These are phyloP conservation scores for Leucoptera coffeella DNA, from an alignment of 2,888 invertebrate species.

Conservation along the genomic window DNA sequence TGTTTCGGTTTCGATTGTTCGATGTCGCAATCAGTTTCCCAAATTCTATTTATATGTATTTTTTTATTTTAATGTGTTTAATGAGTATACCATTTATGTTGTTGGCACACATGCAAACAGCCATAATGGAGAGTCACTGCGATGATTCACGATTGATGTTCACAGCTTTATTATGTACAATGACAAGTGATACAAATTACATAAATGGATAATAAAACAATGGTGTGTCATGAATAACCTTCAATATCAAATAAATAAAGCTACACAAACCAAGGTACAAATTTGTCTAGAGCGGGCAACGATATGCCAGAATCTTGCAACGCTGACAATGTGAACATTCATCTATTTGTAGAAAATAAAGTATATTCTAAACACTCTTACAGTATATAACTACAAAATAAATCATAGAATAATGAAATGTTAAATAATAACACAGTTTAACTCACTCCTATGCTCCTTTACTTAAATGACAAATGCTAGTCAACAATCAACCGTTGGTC, in stretches of 20 bases:
- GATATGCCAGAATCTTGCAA: too few species aligned
- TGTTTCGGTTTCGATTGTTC: conserved; percentile 8
- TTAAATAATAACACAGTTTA: conserved; percentile 51
- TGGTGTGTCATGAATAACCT: conserved; percentile 49
- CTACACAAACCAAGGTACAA: conserved; percentile 47
- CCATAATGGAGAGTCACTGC: conserved; percentile 27
- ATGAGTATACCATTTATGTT: conserved; percentile 29
- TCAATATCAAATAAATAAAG: conserved; percentile 40
- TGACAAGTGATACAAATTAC: conserved; percentile 9
- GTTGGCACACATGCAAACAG: conserved; percentile 37
- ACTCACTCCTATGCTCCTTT: too few species aligned
- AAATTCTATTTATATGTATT: too few species aligned
- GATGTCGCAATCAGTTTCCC: too few species aligned
- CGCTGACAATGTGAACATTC: conserved; percentile 37
- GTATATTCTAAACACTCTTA: conserved; percentile 48
- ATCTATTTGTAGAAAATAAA: conserved; percentile 45
- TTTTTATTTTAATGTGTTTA: not conserved
- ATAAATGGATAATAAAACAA: conserved; percentile 18
- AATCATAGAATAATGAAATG: conserved; percentile 47
- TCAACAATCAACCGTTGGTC: too few species aligned
- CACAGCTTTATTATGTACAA: conserved; percentile 25
- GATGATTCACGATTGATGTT: conserved; percentile 18
- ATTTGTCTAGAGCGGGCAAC: conserved; percentile 32
- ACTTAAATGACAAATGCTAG: too few species aligned
- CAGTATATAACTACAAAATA: conserved; percentile 48